Conservation (phyloP, 2,797 vertebrate species). For the Typhlichthys eigenmanni region DNA sequence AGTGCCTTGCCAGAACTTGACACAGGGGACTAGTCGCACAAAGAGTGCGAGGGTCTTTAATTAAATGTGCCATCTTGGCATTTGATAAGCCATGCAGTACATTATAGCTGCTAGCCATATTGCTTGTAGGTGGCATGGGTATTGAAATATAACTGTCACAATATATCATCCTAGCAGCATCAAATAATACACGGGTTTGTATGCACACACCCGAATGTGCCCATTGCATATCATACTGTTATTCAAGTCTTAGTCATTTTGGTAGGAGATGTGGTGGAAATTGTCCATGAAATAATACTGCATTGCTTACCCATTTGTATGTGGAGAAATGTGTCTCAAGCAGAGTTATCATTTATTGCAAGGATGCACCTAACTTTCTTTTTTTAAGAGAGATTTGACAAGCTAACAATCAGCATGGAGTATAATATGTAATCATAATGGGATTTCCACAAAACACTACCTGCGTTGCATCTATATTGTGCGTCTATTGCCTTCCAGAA, state of each 20-base stretch:
- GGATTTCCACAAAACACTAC: too few relatives aligned
- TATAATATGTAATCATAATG: too few relatives aligned
- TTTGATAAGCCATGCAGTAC: constrained; percentile 63
- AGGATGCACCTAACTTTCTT: too few relatives aligned
- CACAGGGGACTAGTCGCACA: constrained; percentile 40
- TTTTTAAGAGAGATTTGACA: too few relatives aligned
- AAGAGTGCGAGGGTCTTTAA: constrained; percentile 60
- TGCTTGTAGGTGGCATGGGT: constrained; percentile 20
- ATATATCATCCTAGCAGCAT: constrained; percentile 23
- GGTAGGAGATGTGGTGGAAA: too few relatives aligned
- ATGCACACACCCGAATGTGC: background rate
- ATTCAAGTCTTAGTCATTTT: too few relatives aligned
- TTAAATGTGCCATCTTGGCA: constrained; percentile 71
- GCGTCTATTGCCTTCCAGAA: too few relatives aligned
- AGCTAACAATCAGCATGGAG: too few relatives aligned
- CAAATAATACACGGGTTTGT: background rate
- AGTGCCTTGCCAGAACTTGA: constrained; percentile 41
- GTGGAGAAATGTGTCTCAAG: background rate
- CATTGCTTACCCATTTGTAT: background rate
- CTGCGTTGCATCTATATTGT: too few relatives aligned
- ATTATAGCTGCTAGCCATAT: constrained; percentile 48
- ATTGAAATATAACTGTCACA: constrained; percentile 16
- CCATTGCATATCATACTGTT: too few relatives aligned
- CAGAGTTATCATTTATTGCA: background rate
- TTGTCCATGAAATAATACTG: background rate